phyloP scores from a whole-genome alignment of 1,140 invertebrate species.

The Episyrphus balteatus region DNA sequence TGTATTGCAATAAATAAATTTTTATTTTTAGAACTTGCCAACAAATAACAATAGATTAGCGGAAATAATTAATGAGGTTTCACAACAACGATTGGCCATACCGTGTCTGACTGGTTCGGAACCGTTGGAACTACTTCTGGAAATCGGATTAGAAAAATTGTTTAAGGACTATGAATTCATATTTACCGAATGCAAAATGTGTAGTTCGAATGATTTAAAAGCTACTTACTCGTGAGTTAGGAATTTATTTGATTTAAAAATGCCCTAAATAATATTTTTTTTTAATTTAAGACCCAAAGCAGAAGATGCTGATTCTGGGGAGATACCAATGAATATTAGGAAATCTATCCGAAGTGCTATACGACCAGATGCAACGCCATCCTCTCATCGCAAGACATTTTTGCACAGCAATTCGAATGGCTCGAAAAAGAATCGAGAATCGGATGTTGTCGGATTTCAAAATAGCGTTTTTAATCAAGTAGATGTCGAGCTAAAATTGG shows the following conservation, averaged over 20 bases:
- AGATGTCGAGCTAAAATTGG: conserved; percentile 17
- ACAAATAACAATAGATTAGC: conserved; percentile 33
- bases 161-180: conserved; percentile 35
- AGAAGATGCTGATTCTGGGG: background rate
- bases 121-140: conserved; percentile 30
- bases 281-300: no score
- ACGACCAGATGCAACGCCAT: conserved; percentile 7
- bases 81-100: conserved; percentile 29
- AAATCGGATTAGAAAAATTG: conserved; percentile 33
- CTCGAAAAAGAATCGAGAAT: conserved; percentile 11
- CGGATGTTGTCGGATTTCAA: conserved; percentile 21
- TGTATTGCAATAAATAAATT: no score
- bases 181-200: conserved; percentile 31
- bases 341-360: conserved; percentile 32
- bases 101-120: conserved; percentile 30
- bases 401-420: conserved; percentile 15
- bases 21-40: conserved; percentile 24
- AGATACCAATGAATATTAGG: conserved; percentile 20
- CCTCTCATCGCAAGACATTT: conserved; percentile 20
- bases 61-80: conserved; percentile 29
- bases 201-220: conserved; percentile 20
- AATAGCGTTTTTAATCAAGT: conserved; percentile 29
- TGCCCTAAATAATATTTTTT: no score
- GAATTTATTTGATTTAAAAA: no score
- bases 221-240: background rate